A percentile compares a stretch with the other conserved stretches of the same genome.
Evolutionary conservation across 1,140 invertebrate genomes (phyloP).

Genomic region (Sycobia sp.): DNA sequence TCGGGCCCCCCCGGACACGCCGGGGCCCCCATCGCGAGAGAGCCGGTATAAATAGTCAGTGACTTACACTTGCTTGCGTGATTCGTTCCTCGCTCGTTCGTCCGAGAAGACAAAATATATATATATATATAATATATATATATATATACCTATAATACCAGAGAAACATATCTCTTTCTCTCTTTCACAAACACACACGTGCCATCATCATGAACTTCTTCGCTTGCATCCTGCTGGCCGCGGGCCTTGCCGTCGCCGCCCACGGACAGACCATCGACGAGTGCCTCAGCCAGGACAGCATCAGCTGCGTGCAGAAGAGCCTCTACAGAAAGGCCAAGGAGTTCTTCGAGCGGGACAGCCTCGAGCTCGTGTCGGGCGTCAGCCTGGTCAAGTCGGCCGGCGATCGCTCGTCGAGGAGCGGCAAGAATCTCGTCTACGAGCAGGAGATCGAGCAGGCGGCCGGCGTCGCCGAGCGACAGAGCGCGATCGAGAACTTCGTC

Average conservation of each 20-base stretch:
- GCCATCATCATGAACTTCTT: conserved; percentile 10
- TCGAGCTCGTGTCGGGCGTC: conserved; percentile 66
- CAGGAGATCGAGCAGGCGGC: conserved; percentile 60
- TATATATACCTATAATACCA: too few relatives aligned
- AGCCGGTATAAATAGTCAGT: conserved; percentile 34
- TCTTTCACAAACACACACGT: not conserved
- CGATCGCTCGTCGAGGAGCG: conserved; percentile 52
- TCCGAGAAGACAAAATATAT: conserved; percentile 25
- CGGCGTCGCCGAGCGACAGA: conserved; percentile 63
- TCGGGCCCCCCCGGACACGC: too few relatives aligned
- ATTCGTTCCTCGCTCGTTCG: conserved; percentile 26
- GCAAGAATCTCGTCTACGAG: conserved; percentile 56
- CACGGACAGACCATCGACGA: conserved; percentile 56
- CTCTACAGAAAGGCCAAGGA: conserved; percentile 66
- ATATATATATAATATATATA: too few relatives aligned
- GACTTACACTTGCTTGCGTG: conserved; percentile 22
- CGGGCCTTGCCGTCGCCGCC: conserved; percentile 42
- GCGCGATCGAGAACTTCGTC: conserved; percentile 67
- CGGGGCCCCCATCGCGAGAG: not conserved
- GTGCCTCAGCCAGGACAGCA: conserved; percentile 69
- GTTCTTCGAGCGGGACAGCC: conserved; percentile 67
- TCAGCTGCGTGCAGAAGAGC: conserved; percentile 69
- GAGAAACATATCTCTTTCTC: not conserved
- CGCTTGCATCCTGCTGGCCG: conserved; percentile 37
- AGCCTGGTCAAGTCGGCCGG: conserved; percentile 62